A percentile compares a stretch with the other conserved stretches of the same genome.
Conservation (phyloP, 2,113 vertebrate genomes). For the Sialia sialis region DNA sequence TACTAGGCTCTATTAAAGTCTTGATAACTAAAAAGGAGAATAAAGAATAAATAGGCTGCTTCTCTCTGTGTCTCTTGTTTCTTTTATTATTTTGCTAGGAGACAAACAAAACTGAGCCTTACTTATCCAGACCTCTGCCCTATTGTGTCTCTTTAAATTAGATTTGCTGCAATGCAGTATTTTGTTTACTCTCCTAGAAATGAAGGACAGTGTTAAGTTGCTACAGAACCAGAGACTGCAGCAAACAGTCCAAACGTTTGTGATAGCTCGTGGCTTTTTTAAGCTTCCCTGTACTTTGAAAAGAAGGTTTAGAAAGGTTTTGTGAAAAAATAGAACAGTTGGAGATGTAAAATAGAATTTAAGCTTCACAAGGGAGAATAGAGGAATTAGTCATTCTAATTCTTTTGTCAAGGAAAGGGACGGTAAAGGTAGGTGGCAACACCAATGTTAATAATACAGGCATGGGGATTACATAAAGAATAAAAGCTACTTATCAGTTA, state of each 20-base stretch:
- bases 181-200: constrained; percentile 52
- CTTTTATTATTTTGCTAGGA: constrained; percentile 14
- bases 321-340: not conserved
- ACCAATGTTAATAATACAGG: not conserved
- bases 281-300: not conserved
- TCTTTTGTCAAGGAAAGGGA: not conserved
- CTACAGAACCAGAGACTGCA: constrained; percentile 15
- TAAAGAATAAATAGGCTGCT: not conserved
- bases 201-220: constrained; percentile 26
- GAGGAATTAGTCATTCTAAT: not conserved
- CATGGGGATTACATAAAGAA: not conserved
- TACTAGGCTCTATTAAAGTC: not conserved
- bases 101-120: not conserved
- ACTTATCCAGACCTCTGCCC: constrained; percentile 25
- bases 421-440: not conserved
- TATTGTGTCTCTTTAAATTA: constrained; percentile 36
- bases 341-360: not conserved
- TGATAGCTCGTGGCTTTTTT: not conserved
- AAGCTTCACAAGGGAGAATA: not conserved
- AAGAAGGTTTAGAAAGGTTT: not conserved
- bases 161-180: constrained; percentile 69
- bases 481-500: not conserved
- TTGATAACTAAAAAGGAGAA: not conserved
- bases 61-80: not conserved
- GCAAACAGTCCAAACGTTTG: not conserved